Evolutionary conservation across 1,140 invertebrate genomes (phyloP).

Genomic region (Eciton burchellii): DNA sequence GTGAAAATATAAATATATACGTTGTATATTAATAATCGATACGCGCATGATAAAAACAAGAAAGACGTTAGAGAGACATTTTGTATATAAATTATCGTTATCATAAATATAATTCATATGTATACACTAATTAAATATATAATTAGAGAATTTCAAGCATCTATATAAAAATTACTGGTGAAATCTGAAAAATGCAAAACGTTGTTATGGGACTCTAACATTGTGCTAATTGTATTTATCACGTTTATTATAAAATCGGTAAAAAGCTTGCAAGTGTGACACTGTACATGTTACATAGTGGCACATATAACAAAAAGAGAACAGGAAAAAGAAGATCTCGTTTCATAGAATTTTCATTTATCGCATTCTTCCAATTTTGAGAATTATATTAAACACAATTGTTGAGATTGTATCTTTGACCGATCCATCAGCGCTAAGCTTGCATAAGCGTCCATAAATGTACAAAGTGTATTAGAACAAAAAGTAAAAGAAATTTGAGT

Average conservation of each 20-base stretch:
- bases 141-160: not conserved
- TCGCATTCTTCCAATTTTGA: constrained; percentile 22
- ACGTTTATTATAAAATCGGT: not conserved
- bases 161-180: no score
- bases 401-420: constrained; percentile 47
- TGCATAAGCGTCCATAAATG: constrained; percentile 46
- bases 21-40: constrained; percentile 24
- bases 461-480: constrained; percentile 51
- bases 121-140: constrained; percentile 4
- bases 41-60: not conserved
- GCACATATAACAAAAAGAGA: not conserved
- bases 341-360: constrained; percentile 49
- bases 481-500: constrained; percentile 52
- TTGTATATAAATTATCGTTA: constrained; percentile 20
- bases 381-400: constrained; percentile 21
- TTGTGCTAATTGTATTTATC: not conserved
- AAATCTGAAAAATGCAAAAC: constrained; percentile 40
- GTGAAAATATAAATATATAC: constrained; percentile 1
- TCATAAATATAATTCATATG: not conserved
- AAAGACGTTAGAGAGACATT: not conserved
- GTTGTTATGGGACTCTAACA: constrained; percentile 48
- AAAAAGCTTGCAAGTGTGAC: not conserved
- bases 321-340: not conserved
- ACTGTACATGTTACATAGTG: not conserved
- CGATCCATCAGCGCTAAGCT: constrained; percentile 23